These are phyloP conservation scores for Salvelinus namaycush DNA, from an alignment of 2,113 vertebrate species.

Conservation along the genomic window DNA sequence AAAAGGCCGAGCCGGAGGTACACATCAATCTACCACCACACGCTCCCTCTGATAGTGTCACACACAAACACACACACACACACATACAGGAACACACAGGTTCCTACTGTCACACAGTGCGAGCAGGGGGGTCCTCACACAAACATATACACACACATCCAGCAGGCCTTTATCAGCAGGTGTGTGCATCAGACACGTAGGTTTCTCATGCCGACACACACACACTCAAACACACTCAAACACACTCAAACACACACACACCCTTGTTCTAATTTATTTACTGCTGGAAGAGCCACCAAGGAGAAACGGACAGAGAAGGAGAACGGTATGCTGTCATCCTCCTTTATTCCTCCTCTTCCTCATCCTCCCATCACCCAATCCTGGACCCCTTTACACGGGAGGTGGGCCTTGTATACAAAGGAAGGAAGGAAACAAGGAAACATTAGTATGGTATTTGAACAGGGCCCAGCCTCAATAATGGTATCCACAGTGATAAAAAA, in stretches of 20 bases:
- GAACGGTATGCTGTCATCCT: constrained; percentile 52
- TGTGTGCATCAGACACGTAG: background rate
- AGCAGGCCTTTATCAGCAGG: constrained; percentile 23
- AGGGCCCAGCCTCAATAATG: too few species aligned
- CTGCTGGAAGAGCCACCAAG: constrained; percentile 66
- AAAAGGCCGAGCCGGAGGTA: constrained; percentile 84
- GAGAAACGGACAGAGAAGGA: constrained; percentile 69
- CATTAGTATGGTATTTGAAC: too few species aligned
- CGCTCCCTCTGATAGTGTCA: constrained; percentile 83
- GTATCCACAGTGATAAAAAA: background rate
- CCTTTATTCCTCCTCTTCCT: constrained; percentile 18
- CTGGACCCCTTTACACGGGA: too few species aligned
- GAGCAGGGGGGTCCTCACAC: background rate
- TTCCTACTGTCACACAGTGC: constrained; percentile 9
- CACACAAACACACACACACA: constrained; percentile 36
- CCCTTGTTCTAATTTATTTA: constrained; percentile 69
- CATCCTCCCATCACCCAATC: constrained; percentile 10
- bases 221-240: constrained; percentile 70
- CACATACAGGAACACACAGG: constrained; percentile 20
- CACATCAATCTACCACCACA: constrained; percentile 86
- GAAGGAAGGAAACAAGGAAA: too few species aligned
- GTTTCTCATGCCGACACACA: background rate
- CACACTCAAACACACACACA: constrained; percentile 33
- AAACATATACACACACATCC: constrained; percentile 30
- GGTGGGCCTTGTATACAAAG: too few species aligned